Base-by-base conservation (phyloP, 1,140 invertebrate species). In the Lysiphlebus fabarum region DNA sequence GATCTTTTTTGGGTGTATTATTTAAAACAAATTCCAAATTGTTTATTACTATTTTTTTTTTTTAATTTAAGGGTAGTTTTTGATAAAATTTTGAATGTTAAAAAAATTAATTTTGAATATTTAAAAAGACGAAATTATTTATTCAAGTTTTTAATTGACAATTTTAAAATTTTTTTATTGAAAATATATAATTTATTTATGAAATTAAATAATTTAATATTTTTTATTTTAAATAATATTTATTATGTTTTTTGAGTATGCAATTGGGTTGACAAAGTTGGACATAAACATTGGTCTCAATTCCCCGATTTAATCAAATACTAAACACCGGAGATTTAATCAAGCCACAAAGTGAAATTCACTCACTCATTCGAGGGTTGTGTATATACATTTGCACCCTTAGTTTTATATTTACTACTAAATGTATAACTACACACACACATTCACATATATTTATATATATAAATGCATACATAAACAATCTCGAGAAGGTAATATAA, bases 311-410 rank as follows among this genome's bases (percentile, higher is more conserved):
- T 79, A 79, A 79, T 79, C 76, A 79, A 79, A 79, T 71, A 74
- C 72, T 78, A 79, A 79, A 76, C 76, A 73, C 71, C 67, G 67
- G 68, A 76, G 76, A 78, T 79, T 79, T 79, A 78, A 79, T 79
- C 77, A 78, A 36, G 69, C 68, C 61, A 59, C 68, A 61, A 62
- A 64, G 63, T 65, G 4, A 26, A 26, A 61, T 51, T 33, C 12
- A 41, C n/a, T 40, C 12, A 62, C 62, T 60, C 59, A 37, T 12
- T 43, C 12, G 53, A 48, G 51, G 53, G 53, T 59, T 49, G 49
- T 53, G 37, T n/a, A n/a, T n/a, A n/a, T n/a, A 62, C 53, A 59
- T 63, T 66, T 61, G 58, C 43, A 59, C 58, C 58, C 58, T 59
- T 40, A 44, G 42, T 9, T 38, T 41, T 53, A 51, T 55, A 58